Percentiles rank a stretch among this genome's conserved stretches.
Evolutionary conservation across 2,113 vertebrate species (phyloP).

Genomic region (Psittacus erithacus): DNA sequence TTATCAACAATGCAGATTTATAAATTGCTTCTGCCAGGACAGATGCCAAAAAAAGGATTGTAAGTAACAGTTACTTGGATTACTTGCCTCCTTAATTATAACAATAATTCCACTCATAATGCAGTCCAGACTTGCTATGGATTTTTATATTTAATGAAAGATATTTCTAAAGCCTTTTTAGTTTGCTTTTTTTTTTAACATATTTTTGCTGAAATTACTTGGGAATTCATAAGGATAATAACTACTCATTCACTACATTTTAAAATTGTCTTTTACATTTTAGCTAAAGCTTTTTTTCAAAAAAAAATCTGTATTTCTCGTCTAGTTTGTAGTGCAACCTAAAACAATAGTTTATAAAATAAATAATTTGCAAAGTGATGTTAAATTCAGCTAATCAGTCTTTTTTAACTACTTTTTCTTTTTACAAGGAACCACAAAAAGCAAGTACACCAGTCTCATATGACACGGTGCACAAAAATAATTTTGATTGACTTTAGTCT

Average conservation of each 20-base stretch:
- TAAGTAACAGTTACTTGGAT: background rate
- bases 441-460: background rate
- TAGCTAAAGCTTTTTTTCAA: background rate
- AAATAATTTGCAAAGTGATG: background rate
- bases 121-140: background rate
- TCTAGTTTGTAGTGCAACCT: background rate
- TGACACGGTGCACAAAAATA: background rate
- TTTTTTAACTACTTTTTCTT: background rate
- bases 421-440: background rate
- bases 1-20: background rate
- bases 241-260: background rate
- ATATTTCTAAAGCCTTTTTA: background rate
- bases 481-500: background rate
- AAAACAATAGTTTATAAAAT: background rate
- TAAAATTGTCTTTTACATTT: background rate
- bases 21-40: background rate
- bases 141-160: background rate
- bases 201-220: background rate
- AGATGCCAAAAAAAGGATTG: background rate
- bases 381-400: background rate
- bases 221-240: background rate
- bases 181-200: background rate
- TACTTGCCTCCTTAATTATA: background rate
- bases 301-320: background rate
- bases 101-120: background rate